phyloP scores from a whole-genome alignment of 2,113 vertebrate genomes.

The Peromyscus maniculatus region DNA sequence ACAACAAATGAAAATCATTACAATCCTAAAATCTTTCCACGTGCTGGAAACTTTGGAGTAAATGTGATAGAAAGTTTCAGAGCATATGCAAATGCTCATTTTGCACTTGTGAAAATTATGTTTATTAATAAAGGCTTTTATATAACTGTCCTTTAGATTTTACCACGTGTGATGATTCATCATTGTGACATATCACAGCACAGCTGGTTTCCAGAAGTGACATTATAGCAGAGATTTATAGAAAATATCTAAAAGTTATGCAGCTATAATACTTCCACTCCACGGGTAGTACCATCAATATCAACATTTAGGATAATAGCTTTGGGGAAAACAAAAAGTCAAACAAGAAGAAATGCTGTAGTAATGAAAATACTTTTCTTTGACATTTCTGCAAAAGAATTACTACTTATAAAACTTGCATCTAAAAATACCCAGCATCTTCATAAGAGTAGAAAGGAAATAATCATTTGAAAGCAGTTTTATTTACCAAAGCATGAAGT shows the following conservation, averaged over 20 bases:
- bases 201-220: slow-evolving; percentile 80
- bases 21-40: neutral
- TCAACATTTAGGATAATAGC: slow-evolving; percentile 64
- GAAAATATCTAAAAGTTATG: slow-evolving; percentile 75
- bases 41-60: neutral
- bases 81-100: slow-evolving; percentile 49
- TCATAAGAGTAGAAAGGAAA: slow-evolving; percentile 14
- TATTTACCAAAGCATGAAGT: neutral
- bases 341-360: neutral
- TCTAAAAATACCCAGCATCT: slow-evolving; percentile 12
- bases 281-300: slow-evolving; percentile 4
- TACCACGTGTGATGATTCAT: slow-evolving; percentile 77
- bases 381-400: neutral
- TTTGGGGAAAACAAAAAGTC: neutral
- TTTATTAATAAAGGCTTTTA: slow-evolving; percentile 78
- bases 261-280: slow-evolving; percentile 24
- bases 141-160: slow-evolving; percentile 80
- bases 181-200: slow-evolving; percentile 77
- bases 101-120: slow-evolving; percentile 72
- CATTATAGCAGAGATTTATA: slow-evolving; percentile 80
- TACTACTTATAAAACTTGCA: neutral
- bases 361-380: slow-evolving; percentile 46
- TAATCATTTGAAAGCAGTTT: neutral
- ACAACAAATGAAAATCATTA: neutral
- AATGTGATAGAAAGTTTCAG: neutral